Evolutionary conservation across 2,888 invertebrate species (phyloP).

Genomic region (Smittia sp.): DNA sequence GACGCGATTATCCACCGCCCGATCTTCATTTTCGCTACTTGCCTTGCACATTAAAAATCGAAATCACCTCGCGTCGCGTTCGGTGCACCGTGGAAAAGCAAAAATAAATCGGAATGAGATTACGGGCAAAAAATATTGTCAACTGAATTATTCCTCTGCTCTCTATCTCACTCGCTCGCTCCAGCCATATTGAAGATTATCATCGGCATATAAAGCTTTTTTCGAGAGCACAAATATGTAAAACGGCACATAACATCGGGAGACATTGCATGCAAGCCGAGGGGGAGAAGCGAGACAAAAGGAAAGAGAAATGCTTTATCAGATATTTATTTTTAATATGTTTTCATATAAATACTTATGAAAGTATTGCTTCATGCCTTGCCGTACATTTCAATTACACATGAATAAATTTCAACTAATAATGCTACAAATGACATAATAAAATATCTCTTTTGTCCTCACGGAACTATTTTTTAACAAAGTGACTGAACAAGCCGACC

Average conservation of each 20-base stretch:
- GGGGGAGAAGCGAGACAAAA: not conserved
- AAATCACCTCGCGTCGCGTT: not conserved
- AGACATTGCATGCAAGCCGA: not conserved
- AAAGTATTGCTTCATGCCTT: conserved; percentile 3
- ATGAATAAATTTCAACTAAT: conserved; percentile 25
- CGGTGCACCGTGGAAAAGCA: not conserved
- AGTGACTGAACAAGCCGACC: too few relatives aligned
- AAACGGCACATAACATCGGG: not conserved
- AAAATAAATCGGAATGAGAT: conserved; percentile 7
- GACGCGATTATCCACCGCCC: not conserved
- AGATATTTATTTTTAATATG: conserved; percentile 25
- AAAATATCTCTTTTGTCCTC: not conserved
- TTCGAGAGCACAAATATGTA: not conserved
- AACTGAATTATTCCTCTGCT: conserved; percentile 33
- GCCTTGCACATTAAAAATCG: not conserved
- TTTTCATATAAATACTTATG: conserved; percentile 11
- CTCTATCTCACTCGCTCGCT: not conserved
- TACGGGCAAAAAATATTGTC: conserved; percentile 26
- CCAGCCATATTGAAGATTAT: not conserved
- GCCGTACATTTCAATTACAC: conserved; percentile 18
- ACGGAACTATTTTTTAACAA: not conserved
- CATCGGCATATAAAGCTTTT: not conserved
- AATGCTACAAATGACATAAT: conserved; percentile 12
- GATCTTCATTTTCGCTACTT: not conserved
- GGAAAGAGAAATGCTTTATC: conserved; percentile 17